These are phyloP conservation scores for Rhinichthys osculus DNA, from an alignment of 2,797 vertebrate species.

Conservation along the genomic window DNA sequence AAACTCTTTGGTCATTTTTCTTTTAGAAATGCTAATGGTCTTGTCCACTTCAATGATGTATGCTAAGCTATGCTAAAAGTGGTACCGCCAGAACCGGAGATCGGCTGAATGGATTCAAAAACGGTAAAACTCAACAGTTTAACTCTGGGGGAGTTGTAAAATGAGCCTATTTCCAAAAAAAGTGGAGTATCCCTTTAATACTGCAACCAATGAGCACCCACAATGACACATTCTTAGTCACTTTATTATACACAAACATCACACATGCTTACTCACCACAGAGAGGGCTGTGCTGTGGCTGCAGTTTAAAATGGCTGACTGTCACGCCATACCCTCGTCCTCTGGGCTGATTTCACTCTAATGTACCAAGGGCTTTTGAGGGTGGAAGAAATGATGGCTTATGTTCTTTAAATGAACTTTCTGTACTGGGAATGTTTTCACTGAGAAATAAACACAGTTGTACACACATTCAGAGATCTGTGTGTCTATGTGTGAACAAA, in stretches of 20 bases:
- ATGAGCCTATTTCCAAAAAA: too few relatives aligned
- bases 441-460: conserved; percentile 30
- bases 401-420: conserved; percentile 41
- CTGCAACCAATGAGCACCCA: conserved; percentile 41
- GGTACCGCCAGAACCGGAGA: too few relatives aligned
- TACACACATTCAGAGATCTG: conserved; percentile 53
- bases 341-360: conserved; percentile 31
- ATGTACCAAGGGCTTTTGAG: conserved; percentile 21
- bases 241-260: conserved; percentile 5
- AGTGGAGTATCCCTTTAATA: too few relatives aligned
- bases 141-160: too few relatives aligned
- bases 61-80: too few relatives aligned
- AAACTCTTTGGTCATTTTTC: too few relatives aligned
- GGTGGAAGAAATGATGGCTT: conserved; percentile 33
- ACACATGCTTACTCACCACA: conserved; percentile 29
- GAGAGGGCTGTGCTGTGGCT: conserved; percentile 38
- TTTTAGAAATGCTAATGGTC: too few relatives aligned
- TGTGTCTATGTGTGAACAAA: conserved; percentile 25
- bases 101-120: too few relatives aligned
- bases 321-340: conserved; percentile 42
- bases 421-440: conserved; percentile 33
- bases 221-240: conserved; percentile 33
- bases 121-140: too few relatives aligned
- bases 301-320: conserved; percentile 35
- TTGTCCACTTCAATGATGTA: too few relatives aligned